Conservation (phyloP, 2,113 vertebrate genomes). For the Ceyx margarethae region DNA sequence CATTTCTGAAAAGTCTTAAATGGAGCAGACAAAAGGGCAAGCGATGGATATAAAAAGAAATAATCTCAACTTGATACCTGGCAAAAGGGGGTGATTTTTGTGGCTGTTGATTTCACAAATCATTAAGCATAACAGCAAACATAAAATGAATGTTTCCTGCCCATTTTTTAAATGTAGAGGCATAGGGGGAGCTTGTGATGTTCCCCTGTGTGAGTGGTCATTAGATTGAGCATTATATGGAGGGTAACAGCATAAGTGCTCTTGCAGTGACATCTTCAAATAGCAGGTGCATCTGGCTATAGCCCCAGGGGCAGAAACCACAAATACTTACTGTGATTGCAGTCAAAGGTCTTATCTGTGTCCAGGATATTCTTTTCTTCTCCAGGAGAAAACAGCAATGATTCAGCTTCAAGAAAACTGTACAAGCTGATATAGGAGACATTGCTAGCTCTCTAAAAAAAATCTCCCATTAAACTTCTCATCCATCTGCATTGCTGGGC, state of each 20-base stretch:
- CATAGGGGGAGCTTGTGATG: not conserved
- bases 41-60: not conserved
- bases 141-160: conserved; percentile 50
- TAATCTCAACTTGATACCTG: conserved; percentile 35
- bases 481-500: not conserved
- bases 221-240: not conserved
- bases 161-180: conserved; percentile 28
- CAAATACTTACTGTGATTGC: not conserved
- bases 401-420: not conserved
- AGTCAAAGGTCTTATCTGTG: conserved; percentile 22
- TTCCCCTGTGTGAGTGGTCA: not conserved
- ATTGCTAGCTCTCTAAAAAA: not conserved
- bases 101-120: conserved; percentile 66
- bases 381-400: not conserved
- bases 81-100: not conserved
- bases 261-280: not conserved
- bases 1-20: not conserved
- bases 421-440: not conserved
- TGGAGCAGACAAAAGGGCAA: conserved; percentile 33
- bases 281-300: not conserved
- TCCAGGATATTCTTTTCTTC: not conserved
- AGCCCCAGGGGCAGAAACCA: not conserved
- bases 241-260: not conserved
- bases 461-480: not conserved
- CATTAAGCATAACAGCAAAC: conserved; percentile 65